These are phyloP conservation scores for Standfussiana lucernea DNA, from an alignment of 2,888 invertebrate genomes.

Conservation along the genomic window DNA sequence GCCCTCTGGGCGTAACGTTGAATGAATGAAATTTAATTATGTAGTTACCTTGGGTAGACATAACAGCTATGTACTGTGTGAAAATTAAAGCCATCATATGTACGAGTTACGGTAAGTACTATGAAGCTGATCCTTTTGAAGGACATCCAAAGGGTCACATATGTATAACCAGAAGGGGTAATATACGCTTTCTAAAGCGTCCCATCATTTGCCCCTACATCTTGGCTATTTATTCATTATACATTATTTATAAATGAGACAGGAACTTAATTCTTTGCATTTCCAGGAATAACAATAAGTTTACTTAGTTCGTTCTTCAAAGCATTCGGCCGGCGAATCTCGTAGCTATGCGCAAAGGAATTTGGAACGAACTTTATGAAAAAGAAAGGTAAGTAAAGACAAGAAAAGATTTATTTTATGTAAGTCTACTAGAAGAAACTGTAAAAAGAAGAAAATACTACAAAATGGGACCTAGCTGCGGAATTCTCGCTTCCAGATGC, in stretches of 20 bases:
- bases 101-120: not conserved
- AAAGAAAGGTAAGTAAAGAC: constrained; percentile 25
- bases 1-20: not conserved
- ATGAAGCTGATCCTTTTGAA: not conserved
- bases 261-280: constrained; percentile 14
- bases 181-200: constrained; percentile 13
- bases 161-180: constrained; percentile 32
- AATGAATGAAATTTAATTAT: not conserved
- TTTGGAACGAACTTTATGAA: constrained; percentile 37
- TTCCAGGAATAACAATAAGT: constrained; percentile 21
- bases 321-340: constrained; percentile 6
- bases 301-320: constrained; percentile 28
- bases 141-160: constrained; percentile 9
- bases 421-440: constrained; percentile 20
- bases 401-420: constrained; percentile 36
- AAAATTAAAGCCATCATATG: not conserved
- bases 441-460: constrained; percentile 35
- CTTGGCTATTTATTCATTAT: constrained; percentile 26
- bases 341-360: constrained; percentile 33
- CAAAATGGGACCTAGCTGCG: constrained; percentile 43
- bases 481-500: constrained; percentile 42
- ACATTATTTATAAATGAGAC: constrained; percentile 29
- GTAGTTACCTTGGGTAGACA: not conserved
- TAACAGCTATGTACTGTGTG: not conserved
- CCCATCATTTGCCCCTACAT: constrained; percentile 23